These are phyloP conservation scores for Hypsibius dujardini DNA, from an alignment of 1,140 invertebrate genomes.

Conservation along the genomic window DNA sequence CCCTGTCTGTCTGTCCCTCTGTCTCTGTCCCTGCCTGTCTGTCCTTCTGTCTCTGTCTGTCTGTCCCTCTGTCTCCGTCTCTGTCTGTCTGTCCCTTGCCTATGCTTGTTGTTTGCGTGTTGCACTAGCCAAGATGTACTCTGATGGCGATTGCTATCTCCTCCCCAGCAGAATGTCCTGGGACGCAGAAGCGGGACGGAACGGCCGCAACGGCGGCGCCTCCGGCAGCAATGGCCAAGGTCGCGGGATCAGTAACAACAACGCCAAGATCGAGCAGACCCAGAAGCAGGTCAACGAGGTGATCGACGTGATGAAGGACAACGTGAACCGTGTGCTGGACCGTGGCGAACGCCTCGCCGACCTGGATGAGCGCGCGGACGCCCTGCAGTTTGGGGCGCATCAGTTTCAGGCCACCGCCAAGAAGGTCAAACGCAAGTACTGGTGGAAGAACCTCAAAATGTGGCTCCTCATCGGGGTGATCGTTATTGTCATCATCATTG, in stretches of 20 bases:
- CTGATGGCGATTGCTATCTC: too few relatives aligned
- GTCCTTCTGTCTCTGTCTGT: too few relatives aligned
- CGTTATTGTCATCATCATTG: conserved; percentile 24
- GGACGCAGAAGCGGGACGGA: too few relatives aligned
- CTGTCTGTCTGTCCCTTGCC: too few relatives aligned
- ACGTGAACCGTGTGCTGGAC: conserved; percentile 28
- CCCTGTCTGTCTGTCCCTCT: too few relatives aligned
- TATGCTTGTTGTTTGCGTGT: too few relatives aligned
- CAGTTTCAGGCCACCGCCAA: conserved; percentile 26
- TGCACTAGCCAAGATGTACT: too few relatives aligned
- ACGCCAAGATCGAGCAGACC: conserved; percentile 12
- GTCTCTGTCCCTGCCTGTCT: too few relatives aligned
- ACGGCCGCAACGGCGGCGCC: too few relatives aligned
- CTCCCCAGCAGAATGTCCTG: too few relatives aligned
- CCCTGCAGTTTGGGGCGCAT: conserved; percentile 25
- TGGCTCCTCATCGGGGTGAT: conserved; percentile 26
- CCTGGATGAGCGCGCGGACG: conserved; percentile 25
- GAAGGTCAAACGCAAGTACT: conserved; percentile 27
- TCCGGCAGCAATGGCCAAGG: too few relatives aligned
- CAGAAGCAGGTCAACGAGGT: conserved; percentile 26
- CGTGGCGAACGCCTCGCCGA: conserved; percentile 26
- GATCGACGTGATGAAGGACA: conserved; percentile 27
- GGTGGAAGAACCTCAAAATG: conserved; percentile 30
- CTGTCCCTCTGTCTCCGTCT: too few relatives aligned
- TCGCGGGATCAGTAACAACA: neutral